A percentile compares a stretch with the other conserved stretches of the same genome.
These are phyloP conservation scores for Prionace glauca DNA, from an alignment of 2,797 vertebrate species.

Conservation along the genomic window DNA sequence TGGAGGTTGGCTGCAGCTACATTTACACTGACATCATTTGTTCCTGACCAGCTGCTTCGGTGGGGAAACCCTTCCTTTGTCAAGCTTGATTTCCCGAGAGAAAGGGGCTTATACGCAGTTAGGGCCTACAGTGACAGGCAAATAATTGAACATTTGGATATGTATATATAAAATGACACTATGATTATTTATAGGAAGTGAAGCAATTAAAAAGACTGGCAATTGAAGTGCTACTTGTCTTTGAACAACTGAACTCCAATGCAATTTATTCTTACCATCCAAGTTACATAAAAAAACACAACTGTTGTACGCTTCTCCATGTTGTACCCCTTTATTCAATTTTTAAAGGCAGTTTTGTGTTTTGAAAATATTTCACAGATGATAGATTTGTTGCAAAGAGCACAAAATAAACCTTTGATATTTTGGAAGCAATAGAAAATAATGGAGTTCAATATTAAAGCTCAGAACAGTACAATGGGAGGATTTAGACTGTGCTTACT, in stretches of 20 bases:
- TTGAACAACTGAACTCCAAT: neutral
- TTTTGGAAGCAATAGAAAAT: neutral
- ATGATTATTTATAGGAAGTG: neutral
- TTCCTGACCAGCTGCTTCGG: neutral
- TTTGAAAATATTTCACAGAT: neutral
- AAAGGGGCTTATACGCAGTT: neutral
- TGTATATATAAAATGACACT: neutral
- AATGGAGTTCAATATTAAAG: neutral
- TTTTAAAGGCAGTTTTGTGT: neutral
- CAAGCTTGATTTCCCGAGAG: neutral
- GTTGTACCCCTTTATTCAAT: no score
- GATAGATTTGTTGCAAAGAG: neutral
- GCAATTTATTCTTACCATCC: neutral
- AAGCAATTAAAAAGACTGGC: neutral
- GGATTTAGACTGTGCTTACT: neutral
- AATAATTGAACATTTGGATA: neutral
- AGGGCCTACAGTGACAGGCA: neutral
- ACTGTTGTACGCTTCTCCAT: neutral
- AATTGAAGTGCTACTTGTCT: neutral
- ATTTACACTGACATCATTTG: conserved; percentile 8
- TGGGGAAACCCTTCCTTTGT: neutral
- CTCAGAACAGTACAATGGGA: neutral
- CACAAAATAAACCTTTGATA: neutral
- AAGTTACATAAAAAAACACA: neutral
- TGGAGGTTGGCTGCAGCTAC: neutral